Percentiles rank a stretch among this genome's conserved stretches.
phyloP scores from a whole-genome alignment of 2,888 invertebrate species.

The Ethmia dodecea region DNA sequence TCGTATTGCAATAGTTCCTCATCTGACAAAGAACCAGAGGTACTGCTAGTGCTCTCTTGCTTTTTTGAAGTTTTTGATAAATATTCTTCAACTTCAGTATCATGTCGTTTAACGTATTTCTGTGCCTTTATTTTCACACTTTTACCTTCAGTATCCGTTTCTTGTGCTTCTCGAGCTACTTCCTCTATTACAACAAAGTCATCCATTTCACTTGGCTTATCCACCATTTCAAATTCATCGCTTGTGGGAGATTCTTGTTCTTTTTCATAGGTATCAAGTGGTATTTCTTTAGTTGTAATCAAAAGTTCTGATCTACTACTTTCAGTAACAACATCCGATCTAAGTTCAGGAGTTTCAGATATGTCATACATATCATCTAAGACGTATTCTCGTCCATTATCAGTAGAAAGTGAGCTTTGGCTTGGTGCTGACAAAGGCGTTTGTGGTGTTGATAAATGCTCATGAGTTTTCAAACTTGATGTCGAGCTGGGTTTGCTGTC shows the following conservation, averaged over 20 bases:
- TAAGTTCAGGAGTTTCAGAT: constrained; percentile 78
- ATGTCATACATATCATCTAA: constrained; percentile 78
- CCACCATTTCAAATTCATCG: constrained; percentile 92
- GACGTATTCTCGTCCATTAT: constrained; percentile 80
- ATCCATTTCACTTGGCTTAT: constrained; percentile 91
- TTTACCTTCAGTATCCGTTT: constrained; percentile 89
- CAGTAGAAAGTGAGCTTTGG: constrained; percentile 80
- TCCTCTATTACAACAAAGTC: constrained; percentile 94
- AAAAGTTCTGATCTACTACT: constrained; percentile 77
- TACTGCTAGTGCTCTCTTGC: constrained; percentile 76
- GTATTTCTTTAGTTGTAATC: constrained; percentile 79
- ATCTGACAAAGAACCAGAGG: constrained; percentile 76
- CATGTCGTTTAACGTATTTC: constrained; percentile 78
- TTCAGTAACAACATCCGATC: constrained; percentile 64
- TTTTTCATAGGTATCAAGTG: constrained; percentile 69
- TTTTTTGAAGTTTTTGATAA: constrained; percentile 83
- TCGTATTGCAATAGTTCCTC: constrained; percentile 82
- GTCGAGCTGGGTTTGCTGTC: constrained; percentile 79
- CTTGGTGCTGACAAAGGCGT: constrained; percentile 80
- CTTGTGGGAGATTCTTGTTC: constrained; percentile 86
- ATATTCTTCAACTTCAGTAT: constrained; percentile 84
- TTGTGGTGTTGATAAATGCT: constrained; percentile 74
- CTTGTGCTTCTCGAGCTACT: constrained; percentile 90
- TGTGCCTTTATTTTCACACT: constrained; percentile 82
- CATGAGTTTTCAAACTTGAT: constrained; percentile 74